Evolutionary conservation across 2,888 invertebrate genomes (phyloP), one percentile per base, ranked within the genome.

Genomic region (Dryobotodes eremita): DNA sequence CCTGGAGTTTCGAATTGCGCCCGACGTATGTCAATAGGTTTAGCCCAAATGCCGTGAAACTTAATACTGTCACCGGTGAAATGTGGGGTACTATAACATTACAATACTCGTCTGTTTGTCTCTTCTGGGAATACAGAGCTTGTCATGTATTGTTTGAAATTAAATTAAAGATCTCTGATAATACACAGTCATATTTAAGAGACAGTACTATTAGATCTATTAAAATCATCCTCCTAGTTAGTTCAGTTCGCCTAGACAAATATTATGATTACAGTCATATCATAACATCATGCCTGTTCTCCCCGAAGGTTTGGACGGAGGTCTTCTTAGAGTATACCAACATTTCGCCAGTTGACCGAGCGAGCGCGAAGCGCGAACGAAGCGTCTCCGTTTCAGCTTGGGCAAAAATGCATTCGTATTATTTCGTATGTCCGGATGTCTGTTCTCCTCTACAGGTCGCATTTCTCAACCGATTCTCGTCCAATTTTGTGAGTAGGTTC

Each of bases 11-110:
- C n/a, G 31, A 46, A 55, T 31, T 11, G 15, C 20, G 4, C 11
- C 23, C 36, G 48, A 36, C 36, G 48, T 31, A 36, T 15, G 71
- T 36, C 55, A 71, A 55, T 71, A 80, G 26, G 55, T 62, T 64
- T 55, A 71, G 62, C 62, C 10, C 23, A 20, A 31, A 62, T 23
- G 48, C 7, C 23, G 26, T 15, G 36, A 20, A 26, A 26, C 55
- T 26, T 55, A n/a, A 48, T 64, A 31, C 64, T n/a, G 57, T 31
- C 31, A 11, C 20, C 53, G 26, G 62, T 23, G 64, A 80, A 20
- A 65, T 65, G 57, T 46, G 31, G n/a, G n/a, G 20, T 50, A 15
- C 15, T 55, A 55, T 80, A 20, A 48, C 31, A 31, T 42, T 64
- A 57, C 55, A 55, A 31, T 64, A 80, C 23, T 50, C 26, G 59